Base-by-base conservation (phyloP, 2,113 vertebrate species). In the Phocoena phocoena region DNA sequence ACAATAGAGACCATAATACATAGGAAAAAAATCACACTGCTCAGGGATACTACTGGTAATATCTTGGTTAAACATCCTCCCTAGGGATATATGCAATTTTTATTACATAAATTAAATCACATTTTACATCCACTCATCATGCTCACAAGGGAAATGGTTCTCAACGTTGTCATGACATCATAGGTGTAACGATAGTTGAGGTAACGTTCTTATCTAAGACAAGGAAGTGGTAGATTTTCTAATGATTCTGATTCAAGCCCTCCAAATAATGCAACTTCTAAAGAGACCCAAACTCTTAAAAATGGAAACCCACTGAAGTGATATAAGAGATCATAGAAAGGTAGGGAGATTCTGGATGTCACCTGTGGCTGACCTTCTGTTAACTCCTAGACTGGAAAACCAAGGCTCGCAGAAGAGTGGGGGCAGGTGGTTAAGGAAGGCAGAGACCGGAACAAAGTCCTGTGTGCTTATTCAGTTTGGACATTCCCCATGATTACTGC, bases 401-500 rank as follows among this genome's bases (percentile, higher is more conserved):
- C 79, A 60, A 73, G 25, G 15, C 13, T 80, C 2, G 15, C 58
- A 80, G 58, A 71, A 79, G 33, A 60, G 31, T 10, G 7, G 0
- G 26, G 11, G 8, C 3, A 2, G 38, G 3, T 60, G 53, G 38
- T 3, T 3, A 9, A 80, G 21, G 23, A 85, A 91, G 65, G 13
- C n/a, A 58, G 36, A 47, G 68, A 62, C 26, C 0, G 0, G 38
- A 87, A 89, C 7, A 4, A 36, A n/a, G 33, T 76, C 38, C 50
- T 77, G 38, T 25, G 55, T 65, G 55, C 44, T 0, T 50, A 17
- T 55, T 84, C 84, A 80, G 0, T 70, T 41, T 73, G 79, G 28
- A 89, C 53, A 18, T 36, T 92, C 65, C 36, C 62, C 41, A 0
- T 12, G 44, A 84, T 82, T 33, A 44, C 65, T 65, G 86, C 53